Base-by-base conservation (phyloP, 2,113 vertebrate genomes). In the Nicator chloris region DNA sequence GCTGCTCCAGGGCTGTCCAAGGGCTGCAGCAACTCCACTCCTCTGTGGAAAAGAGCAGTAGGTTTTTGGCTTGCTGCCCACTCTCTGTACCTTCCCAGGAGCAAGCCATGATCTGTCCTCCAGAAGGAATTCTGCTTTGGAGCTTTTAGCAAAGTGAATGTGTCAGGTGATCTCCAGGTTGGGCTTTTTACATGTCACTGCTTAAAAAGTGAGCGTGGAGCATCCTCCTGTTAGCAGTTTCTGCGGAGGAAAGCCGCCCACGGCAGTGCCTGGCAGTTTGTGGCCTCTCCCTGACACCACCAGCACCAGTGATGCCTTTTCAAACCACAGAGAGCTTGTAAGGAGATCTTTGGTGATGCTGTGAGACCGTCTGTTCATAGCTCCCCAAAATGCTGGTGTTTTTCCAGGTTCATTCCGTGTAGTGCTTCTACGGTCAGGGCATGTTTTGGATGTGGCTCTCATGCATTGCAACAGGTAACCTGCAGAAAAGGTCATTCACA, bases 171-270 rank as follows among this genome's bases (percentile, higher is more conserved):
- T 68, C 33, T 45, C 39, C 31, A 56, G 54, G 44, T 6, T 49
- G 37, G 16, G 54, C 35, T 53, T 84, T 33, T 30, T 35, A 4
- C 4, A 0, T 6, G 7, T 40, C 37, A 7, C 17, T 44, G 47
- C 39, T 45, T 7, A 33, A 18, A n/a, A 27, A 56, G 27, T 51
- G 53, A 47, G 33, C 0, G 0, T 50, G 53, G 30, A n/a, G 30
- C 49, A 39, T 75, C 44, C 18, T 68, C 23, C 42, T 0, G 0
- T 24, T 28, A 30, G 42, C 0, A 0, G 68, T 30, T 70, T 40
- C 40, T 79, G 63, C 39, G 0, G 1, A 73, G 65, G 57, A 69
- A 27, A 82, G 82, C 65, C 9, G 3, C n/a, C 31, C 65, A 11
- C 10, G 0, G 35, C 53, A 47, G 79, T 28, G 33, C 44, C 68